Evolutionary conservation across 2,888 invertebrate genomes (phyloP).

Genomic region (Eustalomyia histrio): DNA sequence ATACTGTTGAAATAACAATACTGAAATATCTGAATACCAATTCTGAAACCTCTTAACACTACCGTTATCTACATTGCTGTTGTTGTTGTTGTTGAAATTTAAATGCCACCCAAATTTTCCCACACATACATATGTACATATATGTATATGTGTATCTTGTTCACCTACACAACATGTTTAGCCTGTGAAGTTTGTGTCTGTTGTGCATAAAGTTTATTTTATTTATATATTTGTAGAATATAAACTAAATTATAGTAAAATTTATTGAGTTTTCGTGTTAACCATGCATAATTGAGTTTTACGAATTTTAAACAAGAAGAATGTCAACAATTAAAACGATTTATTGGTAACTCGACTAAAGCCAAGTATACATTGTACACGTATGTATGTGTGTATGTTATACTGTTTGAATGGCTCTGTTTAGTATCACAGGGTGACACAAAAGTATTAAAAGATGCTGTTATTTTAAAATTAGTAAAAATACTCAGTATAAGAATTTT

Average conservation of each 20-base stretch:
- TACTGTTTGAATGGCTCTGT: too few relatives aligned
- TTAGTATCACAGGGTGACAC: too few relatives aligned
- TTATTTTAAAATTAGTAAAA: too few relatives aligned
- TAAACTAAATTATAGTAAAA: conserved; percentile 73
- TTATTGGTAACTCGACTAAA: conserved; percentile 64
- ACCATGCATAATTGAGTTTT: conserved; percentile 78
- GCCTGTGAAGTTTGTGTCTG: neutral
- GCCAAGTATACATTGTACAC: conserved; percentile 35
- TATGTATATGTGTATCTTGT: neutral
- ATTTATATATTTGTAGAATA: conserved; percentile 35
- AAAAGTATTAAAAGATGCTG: too few relatives aligned
- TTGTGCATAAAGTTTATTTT: conserved; percentile 36
- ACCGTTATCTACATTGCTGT: too few relatives aligned
- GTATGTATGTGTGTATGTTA: too few relatives aligned
- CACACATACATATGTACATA: neutral
- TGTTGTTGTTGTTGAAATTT: too few relatives aligned
- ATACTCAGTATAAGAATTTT: too few relatives aligned
- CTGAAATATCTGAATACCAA: too few relatives aligned
- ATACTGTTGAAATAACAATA: too few relatives aligned
- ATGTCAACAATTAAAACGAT: conserved; percentile 69
- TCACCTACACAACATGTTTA: neutral
- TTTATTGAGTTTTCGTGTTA: conserved; percentile 78
- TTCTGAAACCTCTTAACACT: too few relatives aligned
- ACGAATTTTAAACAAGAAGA: conserved; percentile 68
- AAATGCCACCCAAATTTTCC: neutral